phyloP scores from a whole-genome alignment of 1,140 invertebrate species.

The Rhopalosiphum padi region DNA sequence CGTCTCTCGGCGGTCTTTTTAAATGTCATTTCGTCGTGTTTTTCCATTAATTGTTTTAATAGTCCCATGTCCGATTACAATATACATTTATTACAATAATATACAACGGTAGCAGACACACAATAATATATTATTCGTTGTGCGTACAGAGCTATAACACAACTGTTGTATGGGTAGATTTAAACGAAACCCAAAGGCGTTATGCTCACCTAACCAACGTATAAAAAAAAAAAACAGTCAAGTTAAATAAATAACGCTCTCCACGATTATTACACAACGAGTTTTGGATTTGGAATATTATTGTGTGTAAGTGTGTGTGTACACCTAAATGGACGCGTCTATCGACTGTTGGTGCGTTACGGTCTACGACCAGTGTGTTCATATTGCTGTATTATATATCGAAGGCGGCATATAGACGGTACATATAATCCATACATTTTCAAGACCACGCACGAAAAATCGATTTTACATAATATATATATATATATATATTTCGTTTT shows the following conservation, averaged over 20 bases:
- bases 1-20: not conserved
- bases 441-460: not conserved
- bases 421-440: not conserved
- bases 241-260: not conserved
- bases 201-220: not conserved
- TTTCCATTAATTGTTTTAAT: not conserved
- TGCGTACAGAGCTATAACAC: not conserved
- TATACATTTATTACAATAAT: not conserved
- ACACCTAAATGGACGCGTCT: not conserved
- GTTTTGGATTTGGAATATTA: not conserved
- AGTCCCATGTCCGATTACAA: not conserved
- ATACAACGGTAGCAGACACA: not conserved
- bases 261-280: not conserved
- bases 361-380: not conserved
- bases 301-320: not conserved
- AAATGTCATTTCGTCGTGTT: slow-evolving; percentile 2
- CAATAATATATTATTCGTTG: not conserved
- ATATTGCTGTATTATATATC: not conserved
- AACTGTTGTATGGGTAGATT: not conserved
- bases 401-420: not conserved
- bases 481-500: not conserved
- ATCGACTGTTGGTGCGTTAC: not conserved
- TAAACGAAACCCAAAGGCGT: not conserved
- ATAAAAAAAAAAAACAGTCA: not conserved
- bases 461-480: not conserved